A percentile compares a stretch with the other conserved stretches of the same genome.
Conservation (phyloP, 2,113 vertebrate genomes). For the Emydura subglobosa region DNA sequence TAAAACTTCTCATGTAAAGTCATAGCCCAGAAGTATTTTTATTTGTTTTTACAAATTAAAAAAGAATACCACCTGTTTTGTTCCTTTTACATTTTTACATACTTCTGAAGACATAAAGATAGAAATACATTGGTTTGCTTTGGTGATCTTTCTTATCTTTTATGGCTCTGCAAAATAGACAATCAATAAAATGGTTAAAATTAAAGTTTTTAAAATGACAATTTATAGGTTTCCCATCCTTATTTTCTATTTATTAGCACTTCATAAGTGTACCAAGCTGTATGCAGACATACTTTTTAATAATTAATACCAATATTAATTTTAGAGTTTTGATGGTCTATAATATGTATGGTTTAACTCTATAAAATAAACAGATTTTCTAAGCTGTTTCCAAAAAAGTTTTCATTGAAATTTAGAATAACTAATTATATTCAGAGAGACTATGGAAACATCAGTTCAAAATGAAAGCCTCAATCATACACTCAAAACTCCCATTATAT, state of each 20-base stretch:
- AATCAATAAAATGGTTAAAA: background rate
- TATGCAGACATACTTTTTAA: background rate
- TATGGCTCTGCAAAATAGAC: background rate
- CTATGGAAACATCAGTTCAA: background rate
- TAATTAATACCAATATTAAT: background rate
- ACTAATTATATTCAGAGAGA: background rate
- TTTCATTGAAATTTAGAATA: background rate
- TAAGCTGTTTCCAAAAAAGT: background rate
- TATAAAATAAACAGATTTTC: background rate
- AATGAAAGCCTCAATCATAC: background rate
- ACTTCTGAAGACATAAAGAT: background rate
- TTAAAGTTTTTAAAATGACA: background rate
- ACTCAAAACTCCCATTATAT: background rate
- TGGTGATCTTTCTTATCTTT: background rate
- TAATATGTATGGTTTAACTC: background rate
- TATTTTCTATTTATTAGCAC: background rate
- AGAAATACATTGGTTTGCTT: background rate
- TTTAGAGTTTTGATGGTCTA: background rate
- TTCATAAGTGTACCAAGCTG: background rate
- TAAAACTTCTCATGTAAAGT: background rate
- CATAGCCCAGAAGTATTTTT: background rate
- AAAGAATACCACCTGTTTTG: background rate
- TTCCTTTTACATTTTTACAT: background rate
- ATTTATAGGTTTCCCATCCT: background rate
- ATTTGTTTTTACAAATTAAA: conserved; percentile 27